Base-by-base conservation (phyloP, 2,888 invertebrate species). In the Lordiphosa fenestrarum region DNA sequence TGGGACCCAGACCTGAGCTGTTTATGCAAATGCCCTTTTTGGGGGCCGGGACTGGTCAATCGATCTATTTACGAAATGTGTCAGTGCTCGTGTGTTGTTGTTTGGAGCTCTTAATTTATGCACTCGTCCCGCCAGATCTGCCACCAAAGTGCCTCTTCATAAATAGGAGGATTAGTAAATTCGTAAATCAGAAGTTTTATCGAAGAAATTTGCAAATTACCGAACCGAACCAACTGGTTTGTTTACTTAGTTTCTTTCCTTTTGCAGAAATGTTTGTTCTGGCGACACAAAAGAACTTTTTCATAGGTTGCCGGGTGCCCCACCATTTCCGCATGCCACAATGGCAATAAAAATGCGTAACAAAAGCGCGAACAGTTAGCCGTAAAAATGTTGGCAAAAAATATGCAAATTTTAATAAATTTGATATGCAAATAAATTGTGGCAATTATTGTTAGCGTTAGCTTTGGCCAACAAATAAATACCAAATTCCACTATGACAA, bases 101-200 rank as follows among this genome's bases (percentile, higher is more conserved):
- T 47, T 39, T 48, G 36, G 12, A 53, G 40, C 54, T 30, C 40
- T 61, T 54, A 64, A 62, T 59, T 57, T 61, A 78, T 74, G 36
- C 55, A 57, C 38, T 51, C 19, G 51, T 23, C 51, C 48, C 9
- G 46, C 41, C 19, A 7, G 9, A 39, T 25, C 37, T 44, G 40
- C 13, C 36, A n/a, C n/a, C 33, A 33, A 53, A 54, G 61, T 54
- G 46, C 39, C 38, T 58, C 53, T 53, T 76, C 66, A 85, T 85
- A 83, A 77, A 83, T 80, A 69, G 73, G 84, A 61, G 73, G 84
- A 80, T 83, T 85, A 83, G 55, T 58, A 53, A 60, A 72, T 53
- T 56, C 54, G 40, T 72, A 72, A 83, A 85, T 72, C 56, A 63
- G 41, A 38, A 62, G 80, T 44, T 75, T 78, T 80, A 66, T 78